Percentiles rank a stretch among this genome's conserved stretches.
Evolutionary conservation across 2,888 invertebrate genomes (phyloP).

Genomic region (Choristoneura rosaceana): DNA sequence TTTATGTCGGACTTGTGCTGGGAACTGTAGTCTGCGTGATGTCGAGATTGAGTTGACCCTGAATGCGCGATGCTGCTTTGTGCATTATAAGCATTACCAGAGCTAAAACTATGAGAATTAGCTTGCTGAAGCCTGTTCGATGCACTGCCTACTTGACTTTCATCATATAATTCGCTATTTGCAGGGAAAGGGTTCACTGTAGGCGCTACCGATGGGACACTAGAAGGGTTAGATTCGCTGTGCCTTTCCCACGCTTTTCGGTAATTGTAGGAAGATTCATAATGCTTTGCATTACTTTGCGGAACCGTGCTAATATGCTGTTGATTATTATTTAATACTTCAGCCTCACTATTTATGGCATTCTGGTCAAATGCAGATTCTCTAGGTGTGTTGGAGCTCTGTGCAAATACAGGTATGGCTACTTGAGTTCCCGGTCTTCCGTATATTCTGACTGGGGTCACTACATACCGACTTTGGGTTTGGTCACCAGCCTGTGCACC

Average conservation of each 20-base stretch:
- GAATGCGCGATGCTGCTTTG: slow-evolving; percentile 59
- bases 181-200: slow-evolving; percentile 59
- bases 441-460: slow-evolving; percentile 65
- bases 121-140: slow-evolving; percentile 51
- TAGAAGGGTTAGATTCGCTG: slow-evolving; percentile 57
- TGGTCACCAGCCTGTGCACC: slow-evolving; percentile 49
- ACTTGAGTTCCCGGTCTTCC: slow-evolving; percentile 70
- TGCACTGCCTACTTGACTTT: slow-evolving; percentile 52
- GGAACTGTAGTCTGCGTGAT: slow-evolving; percentile 56
- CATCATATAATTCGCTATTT: slow-evolving; percentile 70
- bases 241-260: slow-evolving; percentile 80
- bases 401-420: slow-evolving; percentile 65
- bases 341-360: slow-evolving; percentile 63
- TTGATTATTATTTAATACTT: slow-evolving; percentile 54
- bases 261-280: slow-evolving; percentile 76
- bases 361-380: slow-evolving; percentile 59
- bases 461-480: slow-evolving; percentile 54
- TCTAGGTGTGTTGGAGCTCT: slow-evolving; percentile 53
- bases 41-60: slow-evolving; percentile 58
- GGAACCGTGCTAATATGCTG: slow-evolving; percentile 54
- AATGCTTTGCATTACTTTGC: slow-evolving; percentile 60
- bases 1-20: slow-evolving; percentile 45
- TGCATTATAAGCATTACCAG: slow-evolving; percentile 50
- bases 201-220: slow-evolving; percentile 52
- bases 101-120: slow-evolving; percentile 54